Evolutionary conservation across 2,888 invertebrate genomes (phyloP), one percentile per base, ranked within the genome.

Genomic region (Hyles lineata): DNA sequence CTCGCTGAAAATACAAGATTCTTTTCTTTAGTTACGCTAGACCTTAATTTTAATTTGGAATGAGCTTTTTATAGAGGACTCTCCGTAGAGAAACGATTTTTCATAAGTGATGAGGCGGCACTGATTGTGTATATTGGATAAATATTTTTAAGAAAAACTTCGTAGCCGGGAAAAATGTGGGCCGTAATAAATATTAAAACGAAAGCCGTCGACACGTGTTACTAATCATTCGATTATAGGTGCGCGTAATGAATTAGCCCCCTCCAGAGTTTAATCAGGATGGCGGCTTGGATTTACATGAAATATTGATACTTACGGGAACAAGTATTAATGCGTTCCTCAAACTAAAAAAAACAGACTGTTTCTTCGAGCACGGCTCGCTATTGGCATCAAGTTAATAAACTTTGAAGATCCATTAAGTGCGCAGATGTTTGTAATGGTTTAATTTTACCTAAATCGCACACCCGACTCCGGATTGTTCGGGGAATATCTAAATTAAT

Each of bases 21-120:
- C 77, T 90, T 85, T 88, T 86, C 87, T 86, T 89, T 85, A 84
- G 90, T 86, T 86, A 89, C 85, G 90, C 89, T 91, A 93, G 92
- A 92, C 92, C 92, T 94, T 93, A 93, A 93, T 94, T 94, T 94
- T 94, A 94, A 94, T 94, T 94, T 92, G 85, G 87, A 92, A 93
- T 92, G 90, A 92, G 91, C 89, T 94, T 94, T 94, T 94, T 94
- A 93, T 93, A 92, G 92, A 91, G 87, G 87, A 89, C 86, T 92
- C 84, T 89, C 84, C 88, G 88, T 87, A 87, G 88, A 92, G 91
- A 87, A 92, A 89, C 93, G 87, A 93, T 94, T 92, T 93, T 94
- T 94, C 92, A 94, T 94, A 93, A 93, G 83, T 92, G 89, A 94
- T 93, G 93, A 92, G 90, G 90, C 94, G 92, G 93, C 90, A 90